Evolutionary conservation across 2,113 vertebrate species (phyloP).

Genomic region (Otis tarda): DNA sequence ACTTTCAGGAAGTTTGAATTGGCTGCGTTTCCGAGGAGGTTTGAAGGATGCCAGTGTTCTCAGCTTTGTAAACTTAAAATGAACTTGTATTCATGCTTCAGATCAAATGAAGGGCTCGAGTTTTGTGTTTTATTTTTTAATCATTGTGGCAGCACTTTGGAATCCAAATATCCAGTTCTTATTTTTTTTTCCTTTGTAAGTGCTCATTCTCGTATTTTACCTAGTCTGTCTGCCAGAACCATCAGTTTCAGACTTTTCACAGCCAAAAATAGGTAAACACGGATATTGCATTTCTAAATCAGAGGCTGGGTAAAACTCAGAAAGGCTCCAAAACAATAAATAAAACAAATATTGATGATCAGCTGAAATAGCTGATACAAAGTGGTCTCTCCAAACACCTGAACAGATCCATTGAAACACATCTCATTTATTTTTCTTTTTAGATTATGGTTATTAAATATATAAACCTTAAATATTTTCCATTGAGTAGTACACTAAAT

Average conservation of each 20-base stretch:
- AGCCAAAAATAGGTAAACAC: neutral
- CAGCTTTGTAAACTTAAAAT: slow-evolving; percentile 58
- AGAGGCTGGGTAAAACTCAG: neutral
- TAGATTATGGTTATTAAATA: neutral
- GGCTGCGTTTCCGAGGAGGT: slow-evolving; percentile 41
- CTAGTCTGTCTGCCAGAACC: neutral
- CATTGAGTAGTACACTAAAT: neutral
- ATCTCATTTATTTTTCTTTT: neutral
- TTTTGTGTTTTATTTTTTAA: slow-evolving; percentile 40
- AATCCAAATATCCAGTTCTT: neutral
- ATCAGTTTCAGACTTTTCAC: neutral
- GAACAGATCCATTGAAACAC: neutral
- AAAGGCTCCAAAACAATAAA: neutral
- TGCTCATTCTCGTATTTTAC: neutral
- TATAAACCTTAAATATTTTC: neutral
- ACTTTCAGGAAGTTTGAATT: slow-evolving; percentile 64
- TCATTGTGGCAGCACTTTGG: neutral
- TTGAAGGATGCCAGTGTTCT: slow-evolving; percentile 57
- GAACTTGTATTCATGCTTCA: slow-evolving; percentile 53
- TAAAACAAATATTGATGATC: neutral
- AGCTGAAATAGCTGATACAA: neutral
- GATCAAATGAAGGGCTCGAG: slow-evolving; percentile 30
- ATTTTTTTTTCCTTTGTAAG: neutral
- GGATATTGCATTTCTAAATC: neutral
- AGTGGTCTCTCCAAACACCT: neutral